These are phyloP conservation scores for Zaprionus kolodkinae DNA, from an alignment of 1,140 invertebrate genomes.

Conservation along the genomic window DNA sequence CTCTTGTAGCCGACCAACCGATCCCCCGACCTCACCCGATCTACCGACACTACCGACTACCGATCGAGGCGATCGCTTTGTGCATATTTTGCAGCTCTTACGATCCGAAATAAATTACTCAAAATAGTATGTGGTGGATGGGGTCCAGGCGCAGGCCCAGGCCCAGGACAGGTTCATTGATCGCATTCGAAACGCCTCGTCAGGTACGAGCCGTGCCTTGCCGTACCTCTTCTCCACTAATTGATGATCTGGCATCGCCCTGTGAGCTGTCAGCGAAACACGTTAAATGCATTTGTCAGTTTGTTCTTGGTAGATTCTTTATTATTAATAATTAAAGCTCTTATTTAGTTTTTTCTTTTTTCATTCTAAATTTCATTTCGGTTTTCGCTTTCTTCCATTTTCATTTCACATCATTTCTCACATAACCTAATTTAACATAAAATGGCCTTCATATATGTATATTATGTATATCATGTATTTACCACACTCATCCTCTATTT, in stretches of 20 bases:
- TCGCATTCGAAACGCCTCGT: slow-evolving; percentile 73
- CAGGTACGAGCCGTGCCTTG: slow-evolving; percentile 46
- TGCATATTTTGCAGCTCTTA: slow-evolving; percentile 68
- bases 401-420: slow-evolving; percentile 34
- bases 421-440: slow-evolving; percentile 61
- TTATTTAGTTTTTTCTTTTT: slow-evolving; percentile 73
- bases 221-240: slow-evolving; percentile 39
- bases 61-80: slow-evolving; percentile 15
- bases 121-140: slow-evolving; percentile 64
- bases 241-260: slow-evolving; percentile 67
- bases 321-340: slow-evolving; percentile 81
- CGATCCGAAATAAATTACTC: slow-evolving; percentile 77
- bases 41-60: slow-evolving; percentile 9
- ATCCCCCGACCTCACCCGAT: background rate
- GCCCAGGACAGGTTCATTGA: slow-evolving; percentile 73
- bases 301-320: slow-evolving; percentile 74
- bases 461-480: slow-evolving; percentile 46
- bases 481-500: slow-evolving; percentile 60
- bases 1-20: slow-evolving; percentile 8
- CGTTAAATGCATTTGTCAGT: slow-evolving; percentile 40
- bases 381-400: slow-evolving; percentile 31
- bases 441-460: slow-evolving; percentile 50
- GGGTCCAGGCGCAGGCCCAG: background rate
- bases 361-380: slow-evolving; percentile 33
- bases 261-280: slow-evolving; percentile 57